Evolutionary conservation across 2,888 invertebrate species (phyloP), one percentile per base, ranked within the genome.

Genomic region (Sepioteuthis lessoniana): DNA sequence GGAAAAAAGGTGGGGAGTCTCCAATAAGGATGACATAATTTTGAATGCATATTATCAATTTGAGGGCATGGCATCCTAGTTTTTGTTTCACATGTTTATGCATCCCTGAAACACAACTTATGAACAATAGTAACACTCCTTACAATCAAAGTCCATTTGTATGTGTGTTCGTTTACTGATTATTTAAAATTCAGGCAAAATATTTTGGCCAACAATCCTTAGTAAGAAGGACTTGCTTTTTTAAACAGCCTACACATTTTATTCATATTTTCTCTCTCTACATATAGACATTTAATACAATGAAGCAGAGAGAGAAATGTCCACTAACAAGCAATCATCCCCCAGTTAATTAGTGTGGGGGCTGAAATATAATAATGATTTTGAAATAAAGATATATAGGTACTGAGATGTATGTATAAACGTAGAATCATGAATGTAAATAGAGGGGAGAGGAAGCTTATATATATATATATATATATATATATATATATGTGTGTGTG

Each of bases 91-190:
- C 19, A 35, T 76, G 76, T 76, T 76, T 76, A 76, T 76, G 76
- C 19, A 76, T 76, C 76, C 76, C 76, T 76, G 76, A 76, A 76
- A 76, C 25, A 76, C n/a, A 76, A 35, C n/a, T 76, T 8, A 76
- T n/a, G n/a, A 76, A 76, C 76, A 76, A 76, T 76, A 76, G 76
- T 35, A 76, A 76, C 76, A 76, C 76, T 76, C 76, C 76, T 76
- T 76, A 76, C 76, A 76, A 76, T 35, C 76, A 76, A 76, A 35
- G 76, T 76, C 76, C n/a, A 76, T 76, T 76, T 76, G n/a, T n/a
- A 76, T 76, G 76, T 76, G n/a, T 76, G 76, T 35, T 13, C 76
- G 13, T n/a, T 76, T 76, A 76, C 76, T 35, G n/a, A 76, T 76
- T 76, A 35, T 76, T n/a, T 35, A 3, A n/a, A n/a, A 76, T 76